Conservation (phyloP, 1,140 invertebrate genomes). For the Pinna nobilis region DNA sequence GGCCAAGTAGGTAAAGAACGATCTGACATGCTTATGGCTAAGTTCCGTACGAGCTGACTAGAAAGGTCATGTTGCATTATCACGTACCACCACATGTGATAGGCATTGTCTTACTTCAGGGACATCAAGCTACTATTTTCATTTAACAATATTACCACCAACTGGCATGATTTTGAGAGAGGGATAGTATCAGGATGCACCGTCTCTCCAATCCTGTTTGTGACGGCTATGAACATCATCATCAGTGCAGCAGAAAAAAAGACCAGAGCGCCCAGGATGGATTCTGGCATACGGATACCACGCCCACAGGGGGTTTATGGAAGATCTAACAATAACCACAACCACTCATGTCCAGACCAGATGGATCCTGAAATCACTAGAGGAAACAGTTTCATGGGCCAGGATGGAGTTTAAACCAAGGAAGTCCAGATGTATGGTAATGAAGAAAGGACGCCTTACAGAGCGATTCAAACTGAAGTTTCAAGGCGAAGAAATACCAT, state of each 20-base stretch:
- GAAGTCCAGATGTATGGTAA: neutral
- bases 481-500: conserved; percentile 25
- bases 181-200: conserved; percentile 27
- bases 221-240: conserved; percentile 17
- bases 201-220: conserved; percentile 18
- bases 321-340: conserved; percentile 35
- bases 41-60: too few species aligned
- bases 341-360: conserved; percentile 35
- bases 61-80: too few species aligned
- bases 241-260: conserved; percentile 14
- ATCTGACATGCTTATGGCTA: too few species aligned
- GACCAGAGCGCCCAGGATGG: conserved; percentile 22
- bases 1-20: neutral
- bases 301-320: conserved; percentile 40
- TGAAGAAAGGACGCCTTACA: neutral
- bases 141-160: neutral
- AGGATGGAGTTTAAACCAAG: conserved; percentile 6
- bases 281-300: too few species aligned
- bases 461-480: conserved; percentile 3
- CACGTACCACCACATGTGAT: too few species aligned
- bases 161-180: conserved; percentile 14
- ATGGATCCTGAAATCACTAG: conserved; percentile 36
- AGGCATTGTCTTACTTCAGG: conserved; percentile 3
- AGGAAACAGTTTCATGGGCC: conserved; percentile 24
- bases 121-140: conserved; percentile 2